Conservation (phyloP, 2,797 vertebrate genomes). For the Pantherophis alleghaniensis region DNA sequence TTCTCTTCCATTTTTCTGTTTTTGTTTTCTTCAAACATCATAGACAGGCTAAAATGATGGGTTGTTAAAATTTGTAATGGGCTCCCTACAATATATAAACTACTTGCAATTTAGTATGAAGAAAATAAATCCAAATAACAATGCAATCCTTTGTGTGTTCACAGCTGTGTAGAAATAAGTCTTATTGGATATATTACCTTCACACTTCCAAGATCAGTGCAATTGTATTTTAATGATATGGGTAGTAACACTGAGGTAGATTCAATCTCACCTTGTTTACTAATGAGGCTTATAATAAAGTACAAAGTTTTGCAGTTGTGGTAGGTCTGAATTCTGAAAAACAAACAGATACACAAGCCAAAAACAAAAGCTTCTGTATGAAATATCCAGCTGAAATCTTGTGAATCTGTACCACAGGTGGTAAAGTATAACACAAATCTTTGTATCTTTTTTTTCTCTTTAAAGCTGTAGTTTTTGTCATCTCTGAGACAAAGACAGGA, state of each 20-base stretch:
- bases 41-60: neutral
- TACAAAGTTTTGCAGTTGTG: neutral
- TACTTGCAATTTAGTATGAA: neutral
- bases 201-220: neutral
- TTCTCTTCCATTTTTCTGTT: neutral
- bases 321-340: neutral
- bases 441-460: conserved; percentile 10
- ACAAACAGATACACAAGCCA: neutral
- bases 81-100: neutral
- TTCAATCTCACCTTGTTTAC: neutral
- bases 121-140: neutral
- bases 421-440: conserved; percentile 32
- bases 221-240: conserved; percentile 9
- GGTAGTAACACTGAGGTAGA: neutral
- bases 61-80: neutral
- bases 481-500: conserved; percentile 29
- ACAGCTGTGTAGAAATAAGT: neutral
- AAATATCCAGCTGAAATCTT: conserved; percentile 29
- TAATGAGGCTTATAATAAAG: conserved; percentile 1
- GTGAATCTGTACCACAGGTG: conserved; percentile 14
- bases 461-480: conserved; percentile 29
- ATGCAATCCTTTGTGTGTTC: neutral
- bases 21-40: neutral
- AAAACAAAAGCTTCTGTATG: conserved; percentile 9
- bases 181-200: neutral